Conservation (phyloP, 2,113 vertebrate species). For the Upupa epops region DNA sequence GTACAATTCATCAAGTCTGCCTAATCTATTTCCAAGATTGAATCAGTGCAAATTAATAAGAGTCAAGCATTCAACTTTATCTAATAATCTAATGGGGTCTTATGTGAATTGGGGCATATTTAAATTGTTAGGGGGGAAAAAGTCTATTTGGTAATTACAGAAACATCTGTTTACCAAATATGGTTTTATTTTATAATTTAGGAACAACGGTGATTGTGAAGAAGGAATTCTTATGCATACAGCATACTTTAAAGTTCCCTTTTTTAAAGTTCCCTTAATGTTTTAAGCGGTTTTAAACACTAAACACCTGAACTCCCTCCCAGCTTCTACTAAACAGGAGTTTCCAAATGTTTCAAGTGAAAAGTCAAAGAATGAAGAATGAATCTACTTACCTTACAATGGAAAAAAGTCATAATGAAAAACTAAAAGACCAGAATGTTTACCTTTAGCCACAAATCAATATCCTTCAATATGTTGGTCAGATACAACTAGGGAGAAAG, state of each 20-base stretch:
- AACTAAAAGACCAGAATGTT: background rate
- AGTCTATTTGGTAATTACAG: background rate
- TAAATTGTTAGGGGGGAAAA: background rate
- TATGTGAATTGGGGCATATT: slow-evolving; percentile 38
- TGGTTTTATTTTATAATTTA: background rate
- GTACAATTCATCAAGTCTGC: slow-evolving; percentile 36
- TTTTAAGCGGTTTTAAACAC: background rate
- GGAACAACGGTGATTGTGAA: background rate
- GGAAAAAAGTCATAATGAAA: background rate
- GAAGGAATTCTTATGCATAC: background rate
- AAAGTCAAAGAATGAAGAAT: background rate
- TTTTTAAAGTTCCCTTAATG: too few relatives aligned
- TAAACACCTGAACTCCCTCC: background rate
- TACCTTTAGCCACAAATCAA: background rate
- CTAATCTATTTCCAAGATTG: slow-evolving; percentile 41
- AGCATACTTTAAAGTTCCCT: background rate
- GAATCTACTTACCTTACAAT: background rate
- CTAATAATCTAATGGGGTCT: slow-evolving; percentile 49
- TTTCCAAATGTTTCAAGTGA: background rate
- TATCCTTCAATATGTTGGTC: background rate
- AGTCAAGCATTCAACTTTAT: slow-evolving; percentile 23
- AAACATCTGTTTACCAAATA: background rate
- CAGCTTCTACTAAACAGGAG: background rate
- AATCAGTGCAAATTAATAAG: slow-evolving; percentile 52
- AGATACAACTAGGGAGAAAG: background rate